Percentiles rank a stretch among this genome's conserved stretches.
Conservation (phyloP, 2,113 vertebrate genomes). For the Triplophysa siluroides region DNA sequence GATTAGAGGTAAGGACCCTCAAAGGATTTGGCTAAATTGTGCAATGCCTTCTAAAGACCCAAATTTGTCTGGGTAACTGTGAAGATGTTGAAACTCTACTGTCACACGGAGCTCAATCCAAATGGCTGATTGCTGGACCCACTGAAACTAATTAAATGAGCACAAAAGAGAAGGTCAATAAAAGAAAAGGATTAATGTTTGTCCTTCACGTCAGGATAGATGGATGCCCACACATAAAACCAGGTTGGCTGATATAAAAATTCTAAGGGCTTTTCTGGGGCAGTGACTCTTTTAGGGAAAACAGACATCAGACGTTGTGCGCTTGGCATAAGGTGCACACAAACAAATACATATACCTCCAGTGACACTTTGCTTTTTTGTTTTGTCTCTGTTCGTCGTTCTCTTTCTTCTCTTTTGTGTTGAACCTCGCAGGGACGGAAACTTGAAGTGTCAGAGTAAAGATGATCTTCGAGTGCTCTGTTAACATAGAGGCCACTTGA, state of each 20-base stretch:
- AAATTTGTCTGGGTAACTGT: not conserved
- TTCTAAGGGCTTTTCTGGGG: not conserved
- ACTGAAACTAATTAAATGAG: slow-evolving; percentile 28
- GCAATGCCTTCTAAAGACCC: not conserved
- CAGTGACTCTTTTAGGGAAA: not conserved
- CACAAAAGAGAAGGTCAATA: slow-evolving; percentile 7
- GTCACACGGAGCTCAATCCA: not conserved
- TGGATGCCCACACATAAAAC: not conserved
- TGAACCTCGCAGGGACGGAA: not conserved
- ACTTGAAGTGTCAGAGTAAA: slow-evolving; percentile 5
- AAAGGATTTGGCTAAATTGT: not conserved
- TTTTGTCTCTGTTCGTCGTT: not conserved
- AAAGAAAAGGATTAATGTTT: slow-evolving; percentile 26
- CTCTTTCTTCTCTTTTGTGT: not conserved
- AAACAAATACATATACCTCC: not conserved
- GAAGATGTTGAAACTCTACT: not conserved
- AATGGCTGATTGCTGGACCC: not conserved
- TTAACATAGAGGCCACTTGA: slow-evolving; percentile 5
- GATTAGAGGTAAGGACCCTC: not conserved
- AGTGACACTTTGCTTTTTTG: not conserved
- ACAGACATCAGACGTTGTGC: not conserved
- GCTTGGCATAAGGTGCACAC: not conserved
- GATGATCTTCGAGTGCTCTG: slow-evolving; percentile 14
- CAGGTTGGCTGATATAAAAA: not conserved
- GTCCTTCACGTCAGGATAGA: slow-evolving; percentile 18